Percentiles rank a stretch among this genome's conserved stretches.
phyloP scores from a whole-genome alignment of 1,140 invertebrate genomes.

The Aradophagus sp. region DNA sequence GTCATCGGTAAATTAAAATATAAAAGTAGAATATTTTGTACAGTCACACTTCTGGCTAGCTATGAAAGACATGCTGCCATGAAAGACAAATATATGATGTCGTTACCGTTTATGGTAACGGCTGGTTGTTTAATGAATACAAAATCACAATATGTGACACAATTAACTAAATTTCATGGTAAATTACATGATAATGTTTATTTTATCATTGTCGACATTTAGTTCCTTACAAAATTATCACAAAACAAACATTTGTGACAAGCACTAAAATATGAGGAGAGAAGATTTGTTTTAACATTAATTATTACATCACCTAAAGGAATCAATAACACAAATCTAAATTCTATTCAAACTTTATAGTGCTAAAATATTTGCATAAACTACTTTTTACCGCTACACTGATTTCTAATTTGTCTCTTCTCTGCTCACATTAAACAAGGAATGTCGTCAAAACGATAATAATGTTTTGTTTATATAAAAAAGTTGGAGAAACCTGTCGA shows the following conservation, averaged over 20 bases:
- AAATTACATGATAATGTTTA: too few relatives aligned
- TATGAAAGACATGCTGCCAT: background rate
- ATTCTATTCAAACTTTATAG: conserved; percentile 20
- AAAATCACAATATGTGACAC: conserved; percentile 49
- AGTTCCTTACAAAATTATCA: conserved; percentile 26
- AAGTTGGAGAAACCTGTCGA: conserved; percentile 55
- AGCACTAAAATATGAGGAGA: conserved; percentile 28
- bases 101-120: too few relatives aligned
- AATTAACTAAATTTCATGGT: conserved; percentile 34
- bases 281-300: too few relatives aligned
- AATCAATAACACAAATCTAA: conserved; percentile 30
- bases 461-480: conserved; percentile 44
- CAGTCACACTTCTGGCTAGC: conserved; percentile 1
- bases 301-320: conserved; percentile 29
- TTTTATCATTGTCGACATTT: conserved; percentile 33
- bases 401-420: conserved; percentile 9
- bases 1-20: conserved; percentile 20
- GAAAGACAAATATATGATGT: conserved; percentile 16
- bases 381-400: conserved; percentile 17
- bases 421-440: conserved; percentile 36
- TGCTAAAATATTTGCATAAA: conserved; percentile 30
- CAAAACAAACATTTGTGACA: conserved; percentile 23
- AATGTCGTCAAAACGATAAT: conserved; percentile 32
- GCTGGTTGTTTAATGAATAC: background rate
- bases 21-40: conserved; percentile 40